Evolutionary conservation across 2,888 invertebrate species (phyloP).

Genomic region (Tridacna gigas): DNA sequence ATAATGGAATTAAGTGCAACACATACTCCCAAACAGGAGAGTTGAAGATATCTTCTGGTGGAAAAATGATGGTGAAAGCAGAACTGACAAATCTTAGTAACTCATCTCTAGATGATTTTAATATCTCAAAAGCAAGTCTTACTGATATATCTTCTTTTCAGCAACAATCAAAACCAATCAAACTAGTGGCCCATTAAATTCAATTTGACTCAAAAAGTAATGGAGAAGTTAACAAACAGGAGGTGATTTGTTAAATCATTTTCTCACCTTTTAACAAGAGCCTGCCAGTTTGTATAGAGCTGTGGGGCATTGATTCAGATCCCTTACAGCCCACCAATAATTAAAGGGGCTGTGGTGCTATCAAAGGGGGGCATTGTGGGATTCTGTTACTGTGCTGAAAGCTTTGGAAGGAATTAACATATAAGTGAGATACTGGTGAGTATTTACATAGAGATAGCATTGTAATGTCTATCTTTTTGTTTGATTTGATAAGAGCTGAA

Average conservation of each 20-base stretch:
- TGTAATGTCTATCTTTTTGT: too few species aligned
- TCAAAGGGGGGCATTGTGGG: constrained; percentile 18
- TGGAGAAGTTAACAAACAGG: constrained; percentile 46
- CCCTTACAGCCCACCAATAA: not conserved
- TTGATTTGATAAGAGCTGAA: not conserved
- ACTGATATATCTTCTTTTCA: not conserved
- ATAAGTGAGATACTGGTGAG: too few species aligned
- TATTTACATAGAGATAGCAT: too few species aligned
- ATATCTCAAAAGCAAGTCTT: too few species aligned
- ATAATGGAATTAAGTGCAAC: too few species aligned
- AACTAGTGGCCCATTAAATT: constrained; percentile 12
- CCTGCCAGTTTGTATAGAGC: constrained; percentile 7
- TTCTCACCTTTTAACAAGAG: constrained; percentile 39
- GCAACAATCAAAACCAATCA: constrained; percentile 15
- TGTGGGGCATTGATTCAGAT: constrained; percentile 7
- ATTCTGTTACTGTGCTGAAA: not conserved
- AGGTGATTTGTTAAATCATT: constrained; percentile 52
- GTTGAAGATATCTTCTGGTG: too few species aligned
- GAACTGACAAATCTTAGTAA: too few species aligned
- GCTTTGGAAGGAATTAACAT: too few species aligned
- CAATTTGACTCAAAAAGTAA: constrained; percentile 22
- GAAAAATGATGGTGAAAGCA: too few species aligned
- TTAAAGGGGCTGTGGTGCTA: constrained; percentile 29
- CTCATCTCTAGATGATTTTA: too few species aligned
- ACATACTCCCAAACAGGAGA: too few species aligned